Evolutionary conservation across 2,797 vertebrate genomes (phyloP), one percentile per base, ranked within the genome.

Genomic region (Telmatherina bonti): DNA sequence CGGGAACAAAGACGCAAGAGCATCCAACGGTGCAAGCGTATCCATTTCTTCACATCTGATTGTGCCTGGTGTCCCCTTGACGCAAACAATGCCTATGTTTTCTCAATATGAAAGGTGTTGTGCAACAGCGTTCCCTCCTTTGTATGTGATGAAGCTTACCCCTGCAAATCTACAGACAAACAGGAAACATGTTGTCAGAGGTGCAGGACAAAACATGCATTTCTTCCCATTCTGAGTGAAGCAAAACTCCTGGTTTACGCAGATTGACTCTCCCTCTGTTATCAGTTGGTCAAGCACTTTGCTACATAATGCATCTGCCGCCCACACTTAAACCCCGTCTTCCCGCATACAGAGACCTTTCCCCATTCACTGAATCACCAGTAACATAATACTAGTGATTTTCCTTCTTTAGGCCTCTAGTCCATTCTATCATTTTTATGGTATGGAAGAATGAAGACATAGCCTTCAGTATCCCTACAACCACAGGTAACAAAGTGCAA

Each of bases 241-340:
- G 38, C 72, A 72, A 82, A 82, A 83, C 70, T 78, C 36, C 20
- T 41, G n/a, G 52, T 78, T 80, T 73, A 78, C n/a, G 27, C 79
- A 90, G 88, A 84, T 84, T 74, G 70, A 74, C 85, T 89, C 78
- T 85, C 72, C 72, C 73, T 87, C 63, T 82, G 75, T 91, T 89
- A 92, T 93, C 91, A 90, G 88, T 79, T 92, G 85, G 88, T 86
- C 89, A 92, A 92, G 47, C 57, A 53, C 70, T 77, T 52, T 74
- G 71, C 78, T 57, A 79, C 86, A 91, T 70, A 61, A 31, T 84
- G 68, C 92, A 85, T 84, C 76, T 85, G 71, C 79, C 84, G 58
- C 74, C 67, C 71, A 82, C 74, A 80, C 18, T 45, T 70, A 70
- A 36, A 12, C 36, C 36, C 36, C 36, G 11, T 13, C 35, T 10